Base-by-base conservation (phyloP, 2,797 vertebrate genomes). In the Urosaurus nigricauda region DNA sequence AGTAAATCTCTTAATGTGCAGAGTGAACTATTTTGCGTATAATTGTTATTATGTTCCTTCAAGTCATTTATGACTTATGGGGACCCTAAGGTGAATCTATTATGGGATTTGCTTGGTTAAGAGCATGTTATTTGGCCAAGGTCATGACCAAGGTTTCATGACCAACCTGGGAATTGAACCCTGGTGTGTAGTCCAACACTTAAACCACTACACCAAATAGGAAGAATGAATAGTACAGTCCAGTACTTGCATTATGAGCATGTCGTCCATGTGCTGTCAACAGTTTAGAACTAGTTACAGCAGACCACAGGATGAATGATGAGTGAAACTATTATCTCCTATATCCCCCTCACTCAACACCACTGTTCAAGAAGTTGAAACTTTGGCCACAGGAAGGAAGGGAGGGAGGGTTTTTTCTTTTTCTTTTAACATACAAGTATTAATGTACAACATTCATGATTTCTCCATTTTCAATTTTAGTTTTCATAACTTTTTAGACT, bases 401-500 rank as follows among this genome's bases (percentile, higher is more conserved):
- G 51, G 0, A 26, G 21, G 65, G 0, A 19, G 56, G 37, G 11
- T 9, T 8, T 56, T 91, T 9, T 8, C 51, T 91, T n/a, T 56
- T 13, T 29, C 11, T 43, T 71, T 56, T 88, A n/a, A 84, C 4
- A 21, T 4, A 29, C n/a, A n/a, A n/a, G n/a, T n/a, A n/a, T n/a
- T n/a, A n/a, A n/a, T n/a, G n/a, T n/a, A n/a, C 21, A 79, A 51
- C 47, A 86, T 47, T 43, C 0, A 51, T n/a, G 56, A 88, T 24
- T 0, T 79, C 90, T 80, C 77, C 47, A 0, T 51, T 87, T 56
- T 24, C 16, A 8, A 35, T 86, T 3, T 87, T 87, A 43, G 3
- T 89, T 24, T 83, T 81, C 12, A 37, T 13, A 17, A 35, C 8
- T 87, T 93, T 91, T 91, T 16, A 79, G 9, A 73, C 26, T 7